Percentiles rank a stretch among this genome's conserved stretches.
phyloP scores from a whole-genome alignment of 2,797 vertebrate genomes.

The Hemitrygon akajei region DNA sequence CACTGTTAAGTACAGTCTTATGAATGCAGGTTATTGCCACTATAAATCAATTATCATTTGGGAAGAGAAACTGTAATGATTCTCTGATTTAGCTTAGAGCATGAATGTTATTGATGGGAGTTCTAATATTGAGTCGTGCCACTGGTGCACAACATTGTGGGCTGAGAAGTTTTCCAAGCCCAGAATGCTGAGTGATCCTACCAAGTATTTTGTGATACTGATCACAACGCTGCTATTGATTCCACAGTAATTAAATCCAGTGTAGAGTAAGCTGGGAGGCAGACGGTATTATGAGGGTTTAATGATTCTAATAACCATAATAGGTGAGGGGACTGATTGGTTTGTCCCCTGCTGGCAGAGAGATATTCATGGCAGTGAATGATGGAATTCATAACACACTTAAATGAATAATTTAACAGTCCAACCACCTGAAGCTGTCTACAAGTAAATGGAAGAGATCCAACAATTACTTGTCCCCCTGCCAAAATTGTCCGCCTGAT shows the following conservation, averaged over 20 bases:
- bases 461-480: neutral
- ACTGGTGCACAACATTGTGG: neutral
- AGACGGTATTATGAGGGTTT: constrained; percentile 6
- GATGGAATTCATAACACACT: constrained; percentile 26
- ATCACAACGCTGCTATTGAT: constrained; percentile 20
- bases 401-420: constrained; percentile 1
- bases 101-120: neutral
- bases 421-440: neutral
- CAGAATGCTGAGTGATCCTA: neutral
- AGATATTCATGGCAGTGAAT: neutral
- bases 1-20: neutral
- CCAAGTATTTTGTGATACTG: neutral
- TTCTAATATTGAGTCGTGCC: neutral
- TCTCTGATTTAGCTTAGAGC: neutral
- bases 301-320: constrained; percentile 29
- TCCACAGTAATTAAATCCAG: neutral
- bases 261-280: neutral
- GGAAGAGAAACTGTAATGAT: neutral
- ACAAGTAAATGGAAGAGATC: constrained; percentile 15
- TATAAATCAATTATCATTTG: neutral
- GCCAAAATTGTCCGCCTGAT: neutral
- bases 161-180: neutral
- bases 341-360: neutral
- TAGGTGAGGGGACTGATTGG: neutral
- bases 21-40: neutral